phyloP scores from a whole-genome alignment of 2,888 invertebrate species.

The Hirtodrosophila histrioides region DNA sequence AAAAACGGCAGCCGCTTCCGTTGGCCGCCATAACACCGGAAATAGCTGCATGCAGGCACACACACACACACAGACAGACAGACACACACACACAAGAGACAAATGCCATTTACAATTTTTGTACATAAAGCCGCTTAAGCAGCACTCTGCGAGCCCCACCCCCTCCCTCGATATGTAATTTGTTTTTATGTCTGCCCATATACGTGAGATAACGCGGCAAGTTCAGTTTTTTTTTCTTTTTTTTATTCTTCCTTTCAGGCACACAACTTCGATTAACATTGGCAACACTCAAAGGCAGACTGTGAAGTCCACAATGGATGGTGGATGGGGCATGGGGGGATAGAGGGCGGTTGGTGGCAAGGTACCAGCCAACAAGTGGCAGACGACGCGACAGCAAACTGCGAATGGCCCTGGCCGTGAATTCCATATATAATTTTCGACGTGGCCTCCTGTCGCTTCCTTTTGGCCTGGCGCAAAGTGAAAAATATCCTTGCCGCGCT shows the following conservation, averaged over 20 bases:
- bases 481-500: slow-evolving; percentile 74
- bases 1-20: slow-evolving; percentile 62
- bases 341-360: slow-evolving; percentile 5
- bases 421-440: slow-evolving; percentile 75
- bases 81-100: slow-evolving; percentile 39
- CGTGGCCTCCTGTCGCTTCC: slow-evolving; percentile 29
- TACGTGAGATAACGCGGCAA: slow-evolving; percentile 75
- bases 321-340: background rate
- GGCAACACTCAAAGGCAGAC: slow-evolving; percentile 59
- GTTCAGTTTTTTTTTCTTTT: slow-evolving; percentile 21
- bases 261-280: slow-evolving; percentile 78
- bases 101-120: slow-evolving; percentile 80
- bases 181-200: slow-evolving; percentile 79
- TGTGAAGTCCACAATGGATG: background rate
- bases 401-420: slow-evolving; percentile 71
- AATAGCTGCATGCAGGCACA: slow-evolving; percentile 63
- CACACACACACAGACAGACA: slow-evolving; percentile 21
- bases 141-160: slow-evolving; percentile 48
- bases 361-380: slow-evolving; percentile 31
- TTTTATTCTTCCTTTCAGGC: slow-evolving; percentile 36
- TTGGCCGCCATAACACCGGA: slow-evolving; percentile 74
- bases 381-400: slow-evolving; percentile 37
- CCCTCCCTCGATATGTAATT: slow-evolving; percentile 62
- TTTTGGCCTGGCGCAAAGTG: slow-evolving; percentile 53
- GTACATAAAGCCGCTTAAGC: slow-evolving; percentile 78